Evolutionary conservation across 2,888 invertebrate species (phyloP), one percentile per base, ranked within the genome.

Genomic region (Melipona beecheii): DNA sequence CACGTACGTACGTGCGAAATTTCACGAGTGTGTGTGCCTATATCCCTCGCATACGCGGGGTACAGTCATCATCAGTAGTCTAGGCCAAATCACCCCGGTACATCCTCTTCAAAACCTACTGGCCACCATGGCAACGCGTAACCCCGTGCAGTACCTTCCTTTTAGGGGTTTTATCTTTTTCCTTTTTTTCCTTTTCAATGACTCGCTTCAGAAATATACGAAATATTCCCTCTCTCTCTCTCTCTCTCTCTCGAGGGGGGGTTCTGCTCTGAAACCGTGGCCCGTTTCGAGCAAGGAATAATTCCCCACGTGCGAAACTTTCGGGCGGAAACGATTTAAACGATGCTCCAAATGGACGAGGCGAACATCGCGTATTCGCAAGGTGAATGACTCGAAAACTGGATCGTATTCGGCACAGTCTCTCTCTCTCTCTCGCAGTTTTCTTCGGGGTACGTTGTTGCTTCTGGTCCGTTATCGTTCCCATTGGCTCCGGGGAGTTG

Each of bases 61-160:
- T 92, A 93, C 92, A 94, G 93, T 94, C 94, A 94, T 94, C 94
- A 92, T 94, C 94, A 92, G 93, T 93, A 92, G 93, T 92, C 91
- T 75, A 78, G 90, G 81, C 87, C 75, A 86, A 90, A 89, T 89
- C 88, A 86, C 77, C 84, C 84, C 50, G 64, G 89, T 90, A 90
- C 92, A 91, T 90, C 89, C 92, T 90, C 91, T 88, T 89, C 86
- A 85, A 84, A 85, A 88, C 54, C 58, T 65, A 66, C 43, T 11
- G 68, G 65, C 60, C 54, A 50, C 64, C 74, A 64, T 65, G 65
- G 69, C 81, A 74, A 69, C 74, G 72, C 52, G 24, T n/a, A 50
- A 54, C 62, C 65, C 69, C 68, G 62, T 49, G 62, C 15, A 65
- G 70, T 36, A 49, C 21, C 27, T 4, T 21, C 58, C 19, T 27